phyloP scores from a whole-genome alignment of 2,113 vertebrate genomes.

The Sclerurus mexicanus region DNA sequence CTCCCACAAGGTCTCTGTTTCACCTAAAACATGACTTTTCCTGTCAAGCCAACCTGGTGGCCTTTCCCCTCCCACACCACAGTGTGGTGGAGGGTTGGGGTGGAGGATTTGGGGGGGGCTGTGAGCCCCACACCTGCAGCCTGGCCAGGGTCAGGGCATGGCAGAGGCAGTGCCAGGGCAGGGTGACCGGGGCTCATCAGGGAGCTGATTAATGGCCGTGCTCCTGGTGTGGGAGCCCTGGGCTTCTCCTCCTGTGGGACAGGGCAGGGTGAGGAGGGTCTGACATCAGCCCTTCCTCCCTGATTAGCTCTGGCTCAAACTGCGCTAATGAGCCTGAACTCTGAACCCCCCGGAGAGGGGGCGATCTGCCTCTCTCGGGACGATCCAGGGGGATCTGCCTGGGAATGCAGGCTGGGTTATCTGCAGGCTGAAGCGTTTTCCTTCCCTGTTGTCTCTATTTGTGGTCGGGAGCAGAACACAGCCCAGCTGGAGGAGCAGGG shows the following conservation, averaged over 20 bases:
- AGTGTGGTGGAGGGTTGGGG: no score
- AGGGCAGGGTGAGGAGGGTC: neutral
- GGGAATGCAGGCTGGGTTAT: neutral
- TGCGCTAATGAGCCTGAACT: constrained; percentile 78
- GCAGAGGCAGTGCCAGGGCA: neutral
- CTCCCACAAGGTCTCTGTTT: neutral
- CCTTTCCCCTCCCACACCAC: neutral
- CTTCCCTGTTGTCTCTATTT: neutral
- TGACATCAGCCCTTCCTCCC: constrained; percentile 46
- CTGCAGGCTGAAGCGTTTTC: neutral
- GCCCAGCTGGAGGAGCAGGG: neutral
- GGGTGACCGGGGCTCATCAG: neutral
- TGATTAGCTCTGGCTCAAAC: constrained; percentile 58
- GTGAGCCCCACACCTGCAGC: neutral
- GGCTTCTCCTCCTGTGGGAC: neutral
- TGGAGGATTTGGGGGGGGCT: neutral
- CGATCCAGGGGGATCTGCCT: constrained; percentile 24
- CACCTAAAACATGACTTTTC: neutral
- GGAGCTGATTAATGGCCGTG: constrained; percentile 27
- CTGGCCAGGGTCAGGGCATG: neutral
- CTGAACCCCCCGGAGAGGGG: constrained; percentile 21
- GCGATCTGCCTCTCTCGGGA: constrained; percentile 6
- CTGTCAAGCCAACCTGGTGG: fast-evolving
- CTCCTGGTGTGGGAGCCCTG: neutral
- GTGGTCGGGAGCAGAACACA: neutral